A percentile compares a stretch with the other conserved stretches of the same genome.
These are phyloP conservation scores for Magallana angulata DNA, from an alignment of 1,140 invertebrate species.

Conservation along the genomic window DNA sequence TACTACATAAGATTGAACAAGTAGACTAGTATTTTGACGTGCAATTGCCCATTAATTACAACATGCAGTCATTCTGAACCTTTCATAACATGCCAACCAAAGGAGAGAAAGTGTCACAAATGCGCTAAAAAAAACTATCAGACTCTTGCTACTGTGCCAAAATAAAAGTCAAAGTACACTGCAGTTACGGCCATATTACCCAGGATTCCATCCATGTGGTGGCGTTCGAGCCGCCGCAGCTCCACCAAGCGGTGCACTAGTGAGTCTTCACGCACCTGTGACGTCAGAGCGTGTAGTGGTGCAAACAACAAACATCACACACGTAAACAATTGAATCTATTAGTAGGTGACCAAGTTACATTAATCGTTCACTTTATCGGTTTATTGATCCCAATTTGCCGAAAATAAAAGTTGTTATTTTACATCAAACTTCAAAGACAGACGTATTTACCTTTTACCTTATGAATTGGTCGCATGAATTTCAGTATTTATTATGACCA, in stretches of 20 bases:
- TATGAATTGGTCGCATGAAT: too few species aligned
- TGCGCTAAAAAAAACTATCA: constrained; percentile 26
- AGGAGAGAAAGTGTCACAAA: background rate
- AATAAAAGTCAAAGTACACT: constrained; percentile 2
- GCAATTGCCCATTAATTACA: background rate
- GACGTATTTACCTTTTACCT: too few species aligned
- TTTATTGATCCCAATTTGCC: too few species aligned
- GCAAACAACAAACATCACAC: background rate
- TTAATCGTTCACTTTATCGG: too few species aligned
- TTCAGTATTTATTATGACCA: too few species aligned
- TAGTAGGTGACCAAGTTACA: too few species aligned
- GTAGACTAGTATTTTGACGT: background rate
- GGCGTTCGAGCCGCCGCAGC: constrained; percentile 30
- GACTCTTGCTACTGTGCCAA: background rate
- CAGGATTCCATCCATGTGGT: constrained; percentile 47
- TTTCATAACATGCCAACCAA: background rate
- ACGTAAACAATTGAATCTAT: background rate
- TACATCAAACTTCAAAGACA: too few species aligned
- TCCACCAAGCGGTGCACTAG: constrained; percentile 40
- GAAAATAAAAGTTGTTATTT: too few species aligned
- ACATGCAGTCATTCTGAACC: background rate
- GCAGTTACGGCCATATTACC: constrained; percentile 41
- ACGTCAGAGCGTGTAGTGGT: constrained; percentile 3
- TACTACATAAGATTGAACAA: too few species aligned
- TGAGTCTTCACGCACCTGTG: constrained; percentile 43